Evolutionary conservation across 2,888 invertebrate genomes (phyloP).

Genomic region (Agapetus fuscipes): DNA sequence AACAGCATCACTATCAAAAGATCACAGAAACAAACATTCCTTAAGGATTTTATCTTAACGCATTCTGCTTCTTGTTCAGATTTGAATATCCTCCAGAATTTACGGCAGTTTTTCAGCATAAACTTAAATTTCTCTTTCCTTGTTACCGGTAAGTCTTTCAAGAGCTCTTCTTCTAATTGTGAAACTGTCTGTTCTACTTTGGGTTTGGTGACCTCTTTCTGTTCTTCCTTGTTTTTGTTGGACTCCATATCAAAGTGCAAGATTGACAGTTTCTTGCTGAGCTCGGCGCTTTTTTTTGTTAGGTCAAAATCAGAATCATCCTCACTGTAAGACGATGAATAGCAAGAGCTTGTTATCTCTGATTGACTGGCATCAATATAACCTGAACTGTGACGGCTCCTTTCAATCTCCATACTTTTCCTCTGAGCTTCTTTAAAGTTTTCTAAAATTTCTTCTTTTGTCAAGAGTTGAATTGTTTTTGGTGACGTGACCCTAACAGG

Average conservation of each 20-base stretch:
- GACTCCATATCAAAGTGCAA: conserved; percentile 33
- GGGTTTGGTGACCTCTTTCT: conserved; percentile 24
- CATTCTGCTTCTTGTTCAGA: conserved; percentile 48
- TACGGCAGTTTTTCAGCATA: conserved; percentile 12
- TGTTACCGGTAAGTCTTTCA: conserved; percentile 24
- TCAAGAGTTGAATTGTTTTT: conserved; percentile 45
- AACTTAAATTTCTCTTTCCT: conserved; percentile 23
- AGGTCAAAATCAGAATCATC: conserved; percentile 44
- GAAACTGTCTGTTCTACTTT: conserved; percentile 29
- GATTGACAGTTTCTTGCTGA: conserved; percentile 37
- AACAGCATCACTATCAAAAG: conserved; percentile 59
- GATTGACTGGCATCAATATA: conserved; percentile 45
- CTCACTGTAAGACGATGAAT: conserved; percentile 43
- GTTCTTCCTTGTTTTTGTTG: conserved; percentile 26
- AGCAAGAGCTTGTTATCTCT: conserved; percentile 44
- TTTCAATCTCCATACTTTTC: conserved; percentile 30
- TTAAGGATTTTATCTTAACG: conserved; percentile 40
- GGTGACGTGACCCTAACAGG: conserved; percentile 40
- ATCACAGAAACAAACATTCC: conserved; percentile 60
- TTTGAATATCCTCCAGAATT: conserved; percentile 50
- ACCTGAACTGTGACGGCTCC: conserved; percentile 36
- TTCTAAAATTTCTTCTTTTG: conserved; percentile 43
- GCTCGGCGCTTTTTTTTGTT: conserved; percentile 38
- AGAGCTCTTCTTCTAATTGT: conserved; percentile 30
- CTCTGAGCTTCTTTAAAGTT: conserved; percentile 38